Evolutionary conservation across 2,797 vertebrate species (phyloP).

Genomic region (Muscicapa comitata): DNA sequence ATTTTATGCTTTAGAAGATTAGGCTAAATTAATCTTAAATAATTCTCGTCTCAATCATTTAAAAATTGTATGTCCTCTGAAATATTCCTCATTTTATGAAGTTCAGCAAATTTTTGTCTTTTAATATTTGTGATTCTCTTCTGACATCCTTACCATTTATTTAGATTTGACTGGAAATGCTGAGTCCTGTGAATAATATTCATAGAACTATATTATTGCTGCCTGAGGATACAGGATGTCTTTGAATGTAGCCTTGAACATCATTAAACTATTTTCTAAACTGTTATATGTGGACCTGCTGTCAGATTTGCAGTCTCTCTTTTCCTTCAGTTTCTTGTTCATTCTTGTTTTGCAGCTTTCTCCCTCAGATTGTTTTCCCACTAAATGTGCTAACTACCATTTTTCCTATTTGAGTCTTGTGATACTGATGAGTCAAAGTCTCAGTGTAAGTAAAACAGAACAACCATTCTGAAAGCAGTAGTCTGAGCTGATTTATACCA

Average conservation of each 20-base stretch:
- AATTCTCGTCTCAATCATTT: background rate
- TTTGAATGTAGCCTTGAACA: background rate
- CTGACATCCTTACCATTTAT: background rate
- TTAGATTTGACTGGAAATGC: background rate
- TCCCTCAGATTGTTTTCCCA: constrained; percentile 32
- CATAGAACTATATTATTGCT: background rate
- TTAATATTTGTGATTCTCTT: background rate
- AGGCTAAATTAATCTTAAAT: background rate
- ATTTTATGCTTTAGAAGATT: background rate
- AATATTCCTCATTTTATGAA: background rate
- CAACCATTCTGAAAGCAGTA: constrained; percentile 25
- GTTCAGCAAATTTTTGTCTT: background rate
- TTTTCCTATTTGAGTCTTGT: constrained; percentile 43
- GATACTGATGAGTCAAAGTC: constrained; percentile 53
- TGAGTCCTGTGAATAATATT: background rate
- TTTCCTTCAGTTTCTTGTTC: background rate
- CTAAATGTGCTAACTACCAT: constrained; percentile 9
- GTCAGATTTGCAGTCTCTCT: background rate
- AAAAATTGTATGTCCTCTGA: background rate
- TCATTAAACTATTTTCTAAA: background rate
- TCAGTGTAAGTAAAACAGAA: constrained; percentile 29
- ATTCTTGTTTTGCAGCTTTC: constrained; percentile 7
- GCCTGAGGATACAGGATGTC: background rate
- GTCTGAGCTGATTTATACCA: constrained; percentile 34
- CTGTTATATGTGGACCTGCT: background rate